phyloP scores from a whole-genome alignment of 2,888 invertebrate species.

The Myopa tessellatipennis region DNA sequence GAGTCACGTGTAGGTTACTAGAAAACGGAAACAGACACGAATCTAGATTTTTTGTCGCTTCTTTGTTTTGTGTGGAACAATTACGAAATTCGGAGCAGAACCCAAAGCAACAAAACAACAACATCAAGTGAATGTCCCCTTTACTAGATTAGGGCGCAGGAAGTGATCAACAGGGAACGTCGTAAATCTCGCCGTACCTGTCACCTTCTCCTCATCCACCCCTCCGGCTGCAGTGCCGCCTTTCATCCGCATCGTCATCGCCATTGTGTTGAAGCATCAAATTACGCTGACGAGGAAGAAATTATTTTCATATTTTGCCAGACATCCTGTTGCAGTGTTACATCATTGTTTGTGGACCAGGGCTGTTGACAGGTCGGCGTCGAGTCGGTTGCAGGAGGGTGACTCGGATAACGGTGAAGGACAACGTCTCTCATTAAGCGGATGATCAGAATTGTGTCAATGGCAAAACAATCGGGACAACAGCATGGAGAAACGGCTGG shows the following conservation, averaged over 20 bases:
- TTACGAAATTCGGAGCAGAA: too few species aligned
- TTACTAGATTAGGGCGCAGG: too few species aligned
- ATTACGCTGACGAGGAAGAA: slow-evolving; percentile 17
- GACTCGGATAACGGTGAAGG: neutral
- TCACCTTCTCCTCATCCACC: neutral
- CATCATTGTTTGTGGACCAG: neutral
- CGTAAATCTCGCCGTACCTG: too few species aligned
- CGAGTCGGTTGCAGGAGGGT: neutral
- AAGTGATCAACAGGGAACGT: too few species aligned
- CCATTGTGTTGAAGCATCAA: neutral
- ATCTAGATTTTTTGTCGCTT: too few species aligned
- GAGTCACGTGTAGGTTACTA: too few species aligned
- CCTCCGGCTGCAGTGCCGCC: neutral
- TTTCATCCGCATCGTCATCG: neutral
- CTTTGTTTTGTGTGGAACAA: too few species aligned
- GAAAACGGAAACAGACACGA: too few species aligned
- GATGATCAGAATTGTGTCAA: slow-evolving; percentile 19
- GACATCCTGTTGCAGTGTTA: neutral
- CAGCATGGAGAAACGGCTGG: too few species aligned
- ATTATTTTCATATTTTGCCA: slow-evolving; percentile 7
- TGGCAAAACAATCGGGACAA: neutral
- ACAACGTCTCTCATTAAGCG: slow-evolving; percentile 15
- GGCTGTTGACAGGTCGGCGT: neutral
- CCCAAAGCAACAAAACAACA: too few species aligned
- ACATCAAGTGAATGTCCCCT: too few species aligned